Evolutionary conservation across 2,113 vertebrate species (phyloP).

Genomic region (Eolophus roseicapilla): DNA sequence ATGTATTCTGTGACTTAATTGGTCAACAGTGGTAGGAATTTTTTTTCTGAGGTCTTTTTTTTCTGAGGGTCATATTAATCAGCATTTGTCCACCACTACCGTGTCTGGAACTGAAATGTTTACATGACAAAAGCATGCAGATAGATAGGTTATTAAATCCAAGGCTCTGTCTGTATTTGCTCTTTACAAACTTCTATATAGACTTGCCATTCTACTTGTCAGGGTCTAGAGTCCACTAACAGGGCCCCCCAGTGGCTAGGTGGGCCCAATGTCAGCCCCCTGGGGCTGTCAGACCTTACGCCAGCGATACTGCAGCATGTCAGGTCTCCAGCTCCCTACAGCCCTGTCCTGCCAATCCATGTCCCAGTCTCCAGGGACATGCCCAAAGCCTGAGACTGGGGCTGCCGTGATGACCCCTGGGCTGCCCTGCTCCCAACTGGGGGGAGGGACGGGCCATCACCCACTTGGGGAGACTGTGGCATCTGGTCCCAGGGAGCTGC

Average conservation of each 20-base stretch:
- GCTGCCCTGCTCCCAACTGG: not conserved
- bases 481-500: not conserved
- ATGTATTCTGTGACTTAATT: not conserved
- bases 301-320: fast-evolving
- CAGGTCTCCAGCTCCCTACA: not conserved
- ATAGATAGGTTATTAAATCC: not conserved
- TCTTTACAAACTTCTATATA: not conserved
- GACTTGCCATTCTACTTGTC: not conserved
- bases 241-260: fast-evolving
- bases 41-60: not conserved
- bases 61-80: not conserved
- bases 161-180: not conserved
- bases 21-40: not conserved
- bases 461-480: fast-evolving
- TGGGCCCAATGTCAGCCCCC: not conserved
- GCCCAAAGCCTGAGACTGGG: fast-evolving
- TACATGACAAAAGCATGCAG: not conserved
- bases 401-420: fast-evolving
- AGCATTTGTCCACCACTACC: not conserved
- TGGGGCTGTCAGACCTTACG: fast-evolving
- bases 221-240: not conserved
- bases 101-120: not conserved
- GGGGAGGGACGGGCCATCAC: not conserved
- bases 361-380: not conserved
- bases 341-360: not conserved